phyloP scores from a whole-genome alignment of 2,888 invertebrate species.

The Abrostola tripartita region DNA sequence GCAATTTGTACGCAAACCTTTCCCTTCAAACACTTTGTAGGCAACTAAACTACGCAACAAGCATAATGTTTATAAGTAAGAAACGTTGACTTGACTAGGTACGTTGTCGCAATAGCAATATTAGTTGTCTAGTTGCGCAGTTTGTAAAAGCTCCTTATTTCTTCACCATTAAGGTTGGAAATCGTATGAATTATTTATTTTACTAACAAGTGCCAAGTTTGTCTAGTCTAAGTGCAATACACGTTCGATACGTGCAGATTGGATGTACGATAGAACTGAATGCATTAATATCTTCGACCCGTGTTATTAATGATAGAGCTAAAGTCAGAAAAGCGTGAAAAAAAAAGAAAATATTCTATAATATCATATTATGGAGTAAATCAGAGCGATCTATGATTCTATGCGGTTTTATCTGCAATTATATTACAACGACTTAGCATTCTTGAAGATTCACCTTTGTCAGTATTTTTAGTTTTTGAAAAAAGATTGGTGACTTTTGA shows the following conservation, averaged over 20 bases:
- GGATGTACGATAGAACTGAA: conserved; percentile 62
- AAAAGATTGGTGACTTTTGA: no score
- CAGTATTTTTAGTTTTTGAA: no score
- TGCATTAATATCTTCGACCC: conserved; percentile 54
- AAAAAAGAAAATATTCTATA: conserved; percentile 49
- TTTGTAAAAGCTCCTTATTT: conserved; percentile 49
- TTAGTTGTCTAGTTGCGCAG: conserved; percentile 47
- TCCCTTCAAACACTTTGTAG: conserved; percentile 80
- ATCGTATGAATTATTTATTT: conserved; percentile 46
- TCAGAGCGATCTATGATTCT: conserved; percentile 7
- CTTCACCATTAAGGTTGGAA: conserved; percentile 53
- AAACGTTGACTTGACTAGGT: conserved; percentile 77
- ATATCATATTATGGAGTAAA: conserved; percentile 11
- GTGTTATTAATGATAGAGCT: conserved; percentile 59
- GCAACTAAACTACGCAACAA: conserved; percentile 82
- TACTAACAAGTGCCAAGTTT: conserved; percentile 66
- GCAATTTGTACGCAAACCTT: conserved; percentile 71
- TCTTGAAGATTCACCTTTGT: no score
- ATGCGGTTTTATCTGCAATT: conserved; percentile 2
- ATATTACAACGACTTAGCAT: not conserved
- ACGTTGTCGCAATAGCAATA: conserved; percentile 76
- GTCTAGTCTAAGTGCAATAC: conserved; percentile 72
- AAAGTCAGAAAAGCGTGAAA: conserved; percentile 66
- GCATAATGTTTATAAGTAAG: conserved; percentile 84
- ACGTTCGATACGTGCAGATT: conserved; percentile 66